Conservation (phyloP, 1,140 invertebrate species). For the Halyomorpha halys region DNA sequence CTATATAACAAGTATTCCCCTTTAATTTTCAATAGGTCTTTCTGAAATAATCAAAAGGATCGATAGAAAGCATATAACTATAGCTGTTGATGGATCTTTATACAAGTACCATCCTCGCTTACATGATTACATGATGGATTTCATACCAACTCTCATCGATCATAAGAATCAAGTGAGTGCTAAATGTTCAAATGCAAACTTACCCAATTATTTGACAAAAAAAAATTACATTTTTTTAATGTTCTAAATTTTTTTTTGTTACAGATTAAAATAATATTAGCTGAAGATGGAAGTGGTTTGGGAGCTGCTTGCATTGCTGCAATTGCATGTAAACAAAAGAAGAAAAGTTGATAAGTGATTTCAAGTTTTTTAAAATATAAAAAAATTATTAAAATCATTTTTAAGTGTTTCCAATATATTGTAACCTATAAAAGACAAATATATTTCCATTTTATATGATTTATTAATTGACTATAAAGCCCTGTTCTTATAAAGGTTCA, state of each 20-base stretch:
- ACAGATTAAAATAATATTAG: background rate
- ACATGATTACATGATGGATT: constrained; percentile 58
- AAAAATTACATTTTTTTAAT: too few species aligned
- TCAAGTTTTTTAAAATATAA: too few species aligned
- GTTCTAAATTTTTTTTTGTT: constrained; percentile 1
- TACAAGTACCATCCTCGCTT: constrained; percentile 77
- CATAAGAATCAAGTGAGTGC: constrained; percentile 44
- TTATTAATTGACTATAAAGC: too few species aligned
- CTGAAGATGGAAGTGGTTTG: constrained; percentile 6
- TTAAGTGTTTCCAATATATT: too few species aligned
- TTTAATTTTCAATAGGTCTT: constrained; percentile 45
- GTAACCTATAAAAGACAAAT: too few species aligned
- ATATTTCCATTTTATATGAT: too few species aligned
- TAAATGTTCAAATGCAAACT: background rate
- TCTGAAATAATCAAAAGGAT: constrained; percentile 61
- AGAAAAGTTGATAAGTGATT: too few species aligned
- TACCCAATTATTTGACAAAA: too few species aligned
- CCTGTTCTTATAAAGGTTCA: too few species aligned
- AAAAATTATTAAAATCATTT: too few species aligned
- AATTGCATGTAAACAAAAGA: background rate
- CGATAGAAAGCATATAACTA: constrained; percentile 50
- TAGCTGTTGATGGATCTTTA: constrained; percentile 80
- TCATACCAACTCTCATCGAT: constrained; percentile 48
- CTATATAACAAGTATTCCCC: too few species aligned
- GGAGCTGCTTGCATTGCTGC: constrained; percentile 7